phyloP scores from a whole-genome alignment of 2,888 invertebrate genomes.

The Campoplex nolae region DNA sequence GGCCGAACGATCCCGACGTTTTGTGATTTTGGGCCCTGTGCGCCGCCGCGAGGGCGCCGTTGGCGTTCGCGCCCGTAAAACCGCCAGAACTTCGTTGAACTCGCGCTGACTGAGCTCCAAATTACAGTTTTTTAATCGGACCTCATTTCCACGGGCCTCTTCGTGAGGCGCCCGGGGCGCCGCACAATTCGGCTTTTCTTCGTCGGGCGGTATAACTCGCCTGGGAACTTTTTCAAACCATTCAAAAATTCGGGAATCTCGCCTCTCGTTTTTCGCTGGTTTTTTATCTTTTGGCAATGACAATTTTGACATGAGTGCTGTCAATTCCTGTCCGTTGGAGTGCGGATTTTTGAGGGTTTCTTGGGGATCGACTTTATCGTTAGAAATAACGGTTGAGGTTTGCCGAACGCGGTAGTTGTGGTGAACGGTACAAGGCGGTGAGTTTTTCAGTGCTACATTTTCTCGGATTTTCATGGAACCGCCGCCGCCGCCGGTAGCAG shows the following conservation, averaged over 20 bases:
- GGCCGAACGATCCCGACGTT: conserved; percentile 71
- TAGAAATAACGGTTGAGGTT: neutral
- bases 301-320: conserved; percentile 76
- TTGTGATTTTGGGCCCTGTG: conserved; percentile 71
- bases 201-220: conserved; percentile 75
- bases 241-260: conserved; percentile 79
- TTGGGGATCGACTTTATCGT: neutral
- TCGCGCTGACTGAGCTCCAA: conserved; percentile 83
- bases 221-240: conserved; percentile 80
- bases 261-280: conserved; percentile 44
- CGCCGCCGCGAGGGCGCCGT: conserved; percentile 72
- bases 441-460: conserved; percentile 3
- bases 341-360: neutral
- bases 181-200: conserved; percentile 72
- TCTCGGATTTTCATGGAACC: neutral
- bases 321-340: neutral
- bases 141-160: conserved; percentile 52
- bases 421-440: neutral
- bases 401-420: neutral
- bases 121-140: conserved; percentile 81
- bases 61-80: conserved; percentile 81
- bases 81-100: conserved; percentile 84
- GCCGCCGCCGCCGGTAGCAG: neutral
- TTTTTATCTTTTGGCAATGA: conserved; percentile 77
- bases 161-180: conserved; percentile 70